phyloP scores from a whole-genome alignment of 1,140 invertebrate genomes.

The Cephus cinctus region DNA sequence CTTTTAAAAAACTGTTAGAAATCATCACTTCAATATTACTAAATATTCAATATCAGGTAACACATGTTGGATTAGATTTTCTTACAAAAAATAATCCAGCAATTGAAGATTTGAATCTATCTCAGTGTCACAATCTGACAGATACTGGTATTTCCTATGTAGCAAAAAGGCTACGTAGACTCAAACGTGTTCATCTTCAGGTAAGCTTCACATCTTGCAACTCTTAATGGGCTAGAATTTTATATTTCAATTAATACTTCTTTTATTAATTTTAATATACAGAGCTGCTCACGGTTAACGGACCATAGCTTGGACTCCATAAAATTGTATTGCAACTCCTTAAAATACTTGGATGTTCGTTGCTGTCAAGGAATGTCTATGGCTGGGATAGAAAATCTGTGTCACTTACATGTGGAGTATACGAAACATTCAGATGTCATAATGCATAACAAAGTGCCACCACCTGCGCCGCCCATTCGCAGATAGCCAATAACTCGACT shows the following conservation, averaged over 20 bases:
- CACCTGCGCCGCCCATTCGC: constrained; percentile 19
- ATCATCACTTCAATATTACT: background rate
- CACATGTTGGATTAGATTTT: constrained; percentile 62
- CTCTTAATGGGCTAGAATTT: background rate
- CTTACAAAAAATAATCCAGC: constrained; percentile 67
- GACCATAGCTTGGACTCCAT: constrained; percentile 63
- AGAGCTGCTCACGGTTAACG: constrained; percentile 68
- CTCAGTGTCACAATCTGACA: constrained; percentile 65
- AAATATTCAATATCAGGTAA: constrained; percentile 48
- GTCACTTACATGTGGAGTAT: constrained; percentile 24
- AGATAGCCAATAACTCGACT: too few species aligned
- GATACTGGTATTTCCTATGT: constrained; percentile 64
- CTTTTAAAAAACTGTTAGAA: constrained; percentile 1
- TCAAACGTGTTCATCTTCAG: constrained; percentile 64
- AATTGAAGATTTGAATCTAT: constrained; percentile 67
- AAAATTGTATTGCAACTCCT: constrained; percentile 57
- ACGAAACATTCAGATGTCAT: constrained; percentile 17
- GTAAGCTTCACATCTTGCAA: constrained; percentile 38
- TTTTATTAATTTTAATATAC: constrained; percentile 30
- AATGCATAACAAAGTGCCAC: constrained; percentile 6
- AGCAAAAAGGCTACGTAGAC: constrained; percentile 58
- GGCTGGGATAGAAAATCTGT: constrained; percentile 26
- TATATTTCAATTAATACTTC: background rate
- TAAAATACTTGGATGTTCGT: constrained; percentile 62
- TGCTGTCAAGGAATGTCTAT: constrained; percentile 60